Base-by-base conservation (phyloP, 2,888 invertebrate genomes). In the Tanypteryx hageni region DNA sequence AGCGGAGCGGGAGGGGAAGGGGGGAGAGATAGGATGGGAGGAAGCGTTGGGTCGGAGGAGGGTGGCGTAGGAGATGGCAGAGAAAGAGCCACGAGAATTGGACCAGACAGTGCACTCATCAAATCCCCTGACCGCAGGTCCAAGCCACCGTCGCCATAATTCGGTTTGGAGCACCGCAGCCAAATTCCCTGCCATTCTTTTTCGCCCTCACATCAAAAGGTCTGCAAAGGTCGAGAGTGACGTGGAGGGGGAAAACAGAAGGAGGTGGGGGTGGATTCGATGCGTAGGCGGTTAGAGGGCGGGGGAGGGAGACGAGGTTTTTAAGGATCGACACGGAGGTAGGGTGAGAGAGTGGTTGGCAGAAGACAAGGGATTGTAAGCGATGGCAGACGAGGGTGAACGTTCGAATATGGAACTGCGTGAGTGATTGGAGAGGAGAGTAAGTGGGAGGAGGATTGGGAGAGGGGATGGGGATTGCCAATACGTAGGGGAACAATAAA, bases 31-130 rank as follows among this genome's bases (percentile, higher is more conserved):
- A 11, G 16, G 13, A 64, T 61, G 16, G 64, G 64, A 64, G n/a
- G 61, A 18, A 16, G 64, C 64, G n/a, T 64, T 16, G 16, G 64
- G 31, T 13, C 44, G 27, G 82, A 11, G 27, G 82, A 27, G 27
- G 82, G 27, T 22, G 13, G 59, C 18, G 31, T 27, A 2, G 44
- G 31, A 61, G 86, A 61, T 61, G 61, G 61, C 44, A 64, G 18
- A 27, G 44, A 44, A 44, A 56, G 83, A 83, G 56, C 8, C 56
- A 44, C 31, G 44, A 27, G 89, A 89, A 89, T 89, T 89, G 89
- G 64, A 68, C 10, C 68, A 89, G 86, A 86, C 86, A 27, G 89
- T 89, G 89, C 89, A 89, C 89, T 89, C 89, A 89, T 89, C 89
- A 89, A 89, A 89, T 89, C 89, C 64, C 89, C 89, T 89, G 89